Base-by-base conservation (phyloP, 2,888 invertebrate genomes). In the Coleophora deauratella region DNA sequence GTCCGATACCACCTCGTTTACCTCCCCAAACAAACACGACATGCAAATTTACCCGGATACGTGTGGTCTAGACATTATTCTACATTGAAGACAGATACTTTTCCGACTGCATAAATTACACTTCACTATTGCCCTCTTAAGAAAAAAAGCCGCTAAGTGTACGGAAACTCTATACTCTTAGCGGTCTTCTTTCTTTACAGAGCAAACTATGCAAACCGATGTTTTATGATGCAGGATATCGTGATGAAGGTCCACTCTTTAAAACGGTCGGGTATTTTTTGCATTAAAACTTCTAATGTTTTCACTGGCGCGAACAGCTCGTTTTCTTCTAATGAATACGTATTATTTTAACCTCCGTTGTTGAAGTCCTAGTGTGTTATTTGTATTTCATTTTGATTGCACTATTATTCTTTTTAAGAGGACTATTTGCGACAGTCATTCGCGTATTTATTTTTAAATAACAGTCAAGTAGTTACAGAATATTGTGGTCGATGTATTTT, bases 201-300 rank as follows among this genome's bases (percentile, higher is more conserved):
- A n/a, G n/a, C n/a, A n/a, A n/a, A n/a, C n/a, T 81, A 79, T 67
- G 71, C 69, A 67, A 62, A 65, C 60, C 68, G 74, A 76, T 79
- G 78, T 68, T 80, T 80, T 79, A 78, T 70, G 62, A 54, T 50
- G 40, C 77, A 73, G 80, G 80, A 82, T 79, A 72, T 75, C 67
- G 71, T 75, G 78, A 75, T 75, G 70, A 70, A 70, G 66, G 63
- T 55, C 67, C 53, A 66, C 67, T 65, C 66, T 66, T 67, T 63
- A 57, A 60, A 62, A 51, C 51, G 50, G 57, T 49, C 53, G 48
- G 52, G 41, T 21, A 31, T 60, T 69, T 68, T 66, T 66, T 66
- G 51, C 52, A 52, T 44, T 55, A 46, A 49, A 43, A 44, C 44
- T 53, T 57, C 59, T 64, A 70, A 66, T 64, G 61, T 56, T 56